These are phyloP conservation scores for Abramis brama DNA, from an alignment of 2,113 vertebrate species.

Conservation along the genomic window DNA sequence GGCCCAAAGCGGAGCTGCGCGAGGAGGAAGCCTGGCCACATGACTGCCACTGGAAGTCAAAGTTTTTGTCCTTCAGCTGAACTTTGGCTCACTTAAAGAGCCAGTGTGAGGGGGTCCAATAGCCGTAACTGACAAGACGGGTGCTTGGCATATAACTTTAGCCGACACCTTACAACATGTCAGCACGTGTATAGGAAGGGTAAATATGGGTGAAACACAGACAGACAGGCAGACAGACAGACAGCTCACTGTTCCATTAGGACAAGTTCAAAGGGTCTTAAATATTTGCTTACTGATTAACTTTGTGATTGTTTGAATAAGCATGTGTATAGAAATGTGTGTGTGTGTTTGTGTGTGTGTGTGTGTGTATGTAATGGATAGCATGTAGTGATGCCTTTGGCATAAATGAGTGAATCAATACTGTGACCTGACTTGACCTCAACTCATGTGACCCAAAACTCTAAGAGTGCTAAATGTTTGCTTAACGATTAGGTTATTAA, in stretches of 20 bases:
- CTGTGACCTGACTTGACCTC: neutral
- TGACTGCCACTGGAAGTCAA: slow-evolving; percentile 87
- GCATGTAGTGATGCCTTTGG: slow-evolving; percentile 20
- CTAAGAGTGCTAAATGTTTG: neutral
- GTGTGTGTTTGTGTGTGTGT: too few relatives aligned
- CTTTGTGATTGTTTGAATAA: slow-evolving; percentile 2
- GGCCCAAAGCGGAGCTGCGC: slow-evolving; percentile 75
- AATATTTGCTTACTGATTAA: slow-evolving; percentile 34
- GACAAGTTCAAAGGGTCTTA: slow-evolving; percentile 20
- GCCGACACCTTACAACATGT: slow-evolving; percentile 5
- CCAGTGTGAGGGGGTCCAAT: neutral
- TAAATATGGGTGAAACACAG: neutral
- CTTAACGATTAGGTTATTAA: neutral
- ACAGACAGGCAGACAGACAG: neutral
- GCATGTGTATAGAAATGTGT: too few relatives aligned
- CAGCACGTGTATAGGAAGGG: slow-evolving; percentile 31
- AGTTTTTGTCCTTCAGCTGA: slow-evolving; percentile 91
- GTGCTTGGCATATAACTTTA: slow-evolving; percentile 30
- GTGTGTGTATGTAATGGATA: neutral
- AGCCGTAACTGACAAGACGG: slow-evolving; percentile 44
- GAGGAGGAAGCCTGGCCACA: slow-evolving; percentile 85
- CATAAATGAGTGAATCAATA: slow-evolving; percentile 14
- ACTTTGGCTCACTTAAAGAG: slow-evolving; percentile 89
- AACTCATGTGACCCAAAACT: neutral
- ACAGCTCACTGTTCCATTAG: neutral